Percentiles rank a stretch among this genome's conserved stretches.
These are phyloP conservation scores for Vombatus ursinus DNA, from an alignment of 2,113 vertebrate species.

Conservation along the genomic window DNA sequence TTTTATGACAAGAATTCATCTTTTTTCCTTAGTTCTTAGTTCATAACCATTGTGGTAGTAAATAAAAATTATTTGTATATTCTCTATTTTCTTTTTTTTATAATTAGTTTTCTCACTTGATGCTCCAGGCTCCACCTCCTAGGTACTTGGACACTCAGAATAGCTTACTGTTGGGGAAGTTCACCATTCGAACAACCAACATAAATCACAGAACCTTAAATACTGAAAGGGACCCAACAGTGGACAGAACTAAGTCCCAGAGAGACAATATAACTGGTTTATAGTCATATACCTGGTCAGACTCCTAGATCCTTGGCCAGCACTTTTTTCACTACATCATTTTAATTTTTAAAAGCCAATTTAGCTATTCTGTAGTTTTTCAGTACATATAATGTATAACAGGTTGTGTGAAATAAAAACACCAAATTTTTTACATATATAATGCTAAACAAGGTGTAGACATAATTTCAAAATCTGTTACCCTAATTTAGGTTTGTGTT, in stretches of 20 bases:
- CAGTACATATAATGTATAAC: neutral
- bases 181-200: neutral
- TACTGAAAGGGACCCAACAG: neutral
- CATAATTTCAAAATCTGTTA: slow-evolving; percentile 33
- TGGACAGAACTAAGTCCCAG: neutral
- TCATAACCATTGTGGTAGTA: neutral
- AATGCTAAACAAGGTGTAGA: slow-evolving; percentile 21
- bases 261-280: slow-evolving; percentile 14
- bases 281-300: neutral
- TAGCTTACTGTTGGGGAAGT: neutral
- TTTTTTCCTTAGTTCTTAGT: neutral
- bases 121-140: neutral
- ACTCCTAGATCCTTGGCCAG: neutral
- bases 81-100: neutral
- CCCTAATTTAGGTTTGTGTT: neutral
- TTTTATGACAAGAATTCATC: neutral
- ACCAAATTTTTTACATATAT: neutral
- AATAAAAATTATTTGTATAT: neutral
- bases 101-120: neutral
- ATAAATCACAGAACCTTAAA: neutral
- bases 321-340: neutral
- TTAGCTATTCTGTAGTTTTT: neutral
- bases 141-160: slow-evolving; percentile 3
- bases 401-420: neutral
- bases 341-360: neutral